A percentile compares a stretch with the other conserved stretches of the same genome.
Conservation (phyloP, 1,140 invertebrate genomes). For the Eupristina koningsbergeri region DNA sequence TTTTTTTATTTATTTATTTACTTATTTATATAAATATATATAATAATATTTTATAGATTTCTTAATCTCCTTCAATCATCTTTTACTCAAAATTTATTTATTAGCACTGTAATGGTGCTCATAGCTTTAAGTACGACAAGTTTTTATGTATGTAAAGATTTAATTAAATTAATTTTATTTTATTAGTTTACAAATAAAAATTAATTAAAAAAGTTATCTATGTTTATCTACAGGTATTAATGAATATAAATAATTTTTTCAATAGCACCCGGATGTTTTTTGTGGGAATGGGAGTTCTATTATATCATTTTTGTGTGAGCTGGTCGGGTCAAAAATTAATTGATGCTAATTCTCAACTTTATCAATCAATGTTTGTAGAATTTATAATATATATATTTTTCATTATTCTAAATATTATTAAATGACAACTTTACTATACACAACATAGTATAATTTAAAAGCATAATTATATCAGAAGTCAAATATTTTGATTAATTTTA, state of each 20-base stretch:
- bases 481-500: too few species aligned
- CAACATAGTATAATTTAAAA: too few species aligned
- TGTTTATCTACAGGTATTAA: neutral
- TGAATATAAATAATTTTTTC: neutral
- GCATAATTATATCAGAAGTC: too few species aligned
- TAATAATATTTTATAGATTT: neutral
- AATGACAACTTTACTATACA: too few species aligned
- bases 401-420: too few species aligned
- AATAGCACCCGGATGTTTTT: neutral
- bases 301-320: conserved; percentile 7
- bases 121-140: neutral
- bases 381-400: too few species aligned
- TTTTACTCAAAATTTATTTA: neutral
- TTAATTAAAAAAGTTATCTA: neutral
- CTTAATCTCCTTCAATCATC: neutral
- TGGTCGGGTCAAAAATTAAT: conserved; percentile 31
- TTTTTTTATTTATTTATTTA: neutral
- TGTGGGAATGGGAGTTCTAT: neutral
- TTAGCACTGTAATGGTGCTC: neutral
- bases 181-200: neutral
- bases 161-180: neutral
- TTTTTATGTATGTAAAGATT: conserved; percentile 1
- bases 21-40: neutral
- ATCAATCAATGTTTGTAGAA: neutral
- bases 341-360: neutral